Conservation (phyloP, 2,888 invertebrate genomes). For the Pecten maximus region DNA sequence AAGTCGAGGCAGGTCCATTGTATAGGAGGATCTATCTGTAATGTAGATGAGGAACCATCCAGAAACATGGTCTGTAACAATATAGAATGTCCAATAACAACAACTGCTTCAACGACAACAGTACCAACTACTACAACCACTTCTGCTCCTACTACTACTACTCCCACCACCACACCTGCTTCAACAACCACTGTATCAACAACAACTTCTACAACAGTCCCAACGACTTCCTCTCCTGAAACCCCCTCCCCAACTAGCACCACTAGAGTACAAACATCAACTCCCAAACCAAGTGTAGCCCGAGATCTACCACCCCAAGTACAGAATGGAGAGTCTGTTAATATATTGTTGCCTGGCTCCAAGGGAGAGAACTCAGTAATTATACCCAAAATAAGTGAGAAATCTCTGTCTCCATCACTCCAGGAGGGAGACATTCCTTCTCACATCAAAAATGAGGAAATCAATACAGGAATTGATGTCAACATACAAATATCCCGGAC, state of each 20-base stretch:
- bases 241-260: background rate
- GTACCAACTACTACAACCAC: conserved; percentile 12
- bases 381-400: background rate
- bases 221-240: background rate
- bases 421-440: background rate
- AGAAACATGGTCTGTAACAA: conserved; percentile 64
- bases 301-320: conserved; percentile 27
- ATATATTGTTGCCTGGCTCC: background rate
- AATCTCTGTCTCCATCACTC: background rate
- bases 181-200: background rate
- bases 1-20: conserved; percentile 82
- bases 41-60: conserved; percentile 66
- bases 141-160: conserved; percentile 17
- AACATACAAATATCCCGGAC: background rate
- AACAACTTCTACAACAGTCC: background rate
- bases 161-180: background rate
- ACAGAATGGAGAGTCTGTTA: background rate
- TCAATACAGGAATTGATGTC: background rate
- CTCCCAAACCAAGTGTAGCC: background rate
- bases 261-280: background rate
- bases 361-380: background rate
- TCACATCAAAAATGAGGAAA: background rate
- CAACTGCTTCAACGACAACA: conserved; percentile 45
- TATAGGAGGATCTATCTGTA: conserved; percentile 70
- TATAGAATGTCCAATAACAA: conserved; percentile 61